Evolutionary conservation across 2,113 vertebrate genomes (phyloP).

Genomic region (Leucoraja erinaceus): DNA sequence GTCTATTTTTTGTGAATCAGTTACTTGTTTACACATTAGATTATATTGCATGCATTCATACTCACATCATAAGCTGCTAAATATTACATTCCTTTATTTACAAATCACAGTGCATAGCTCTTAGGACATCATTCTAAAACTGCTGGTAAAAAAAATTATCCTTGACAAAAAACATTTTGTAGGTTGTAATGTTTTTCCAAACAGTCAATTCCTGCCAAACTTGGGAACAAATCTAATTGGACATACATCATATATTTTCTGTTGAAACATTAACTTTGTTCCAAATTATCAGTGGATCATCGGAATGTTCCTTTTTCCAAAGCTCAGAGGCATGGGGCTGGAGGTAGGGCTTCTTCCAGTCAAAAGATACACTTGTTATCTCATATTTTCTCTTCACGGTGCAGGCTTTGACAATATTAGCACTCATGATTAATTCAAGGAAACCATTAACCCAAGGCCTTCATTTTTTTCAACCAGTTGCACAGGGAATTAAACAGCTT

Average conservation of each 20-base stretch:
- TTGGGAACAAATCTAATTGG: neutral
- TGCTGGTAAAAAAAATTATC: neutral
- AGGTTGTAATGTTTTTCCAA: neutral
- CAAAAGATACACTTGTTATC: neutral
- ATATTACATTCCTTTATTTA: neutral
- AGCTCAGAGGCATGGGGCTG: neutral
- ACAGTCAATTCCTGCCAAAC: neutral
- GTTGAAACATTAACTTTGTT: neutral
- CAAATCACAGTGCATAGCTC: neutral
- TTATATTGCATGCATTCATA: neutral
- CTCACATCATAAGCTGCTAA: neutral
- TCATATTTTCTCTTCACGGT: neutral
- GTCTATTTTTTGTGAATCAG: no score
- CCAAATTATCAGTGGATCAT: neutral
- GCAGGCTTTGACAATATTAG: slow-evolving; percentile 3
- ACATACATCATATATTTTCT: neutral
- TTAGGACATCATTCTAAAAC: neutral
- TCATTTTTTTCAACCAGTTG: neutral
- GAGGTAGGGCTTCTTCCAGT: neutral
- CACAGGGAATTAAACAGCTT: slow-evolving; percentile 24
- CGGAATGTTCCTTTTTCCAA: slow-evolving; percentile 9
- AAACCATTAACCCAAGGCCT: slow-evolving; percentile 11
- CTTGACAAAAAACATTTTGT: neutral
- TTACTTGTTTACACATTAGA: no score
- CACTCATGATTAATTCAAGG: slow-evolving; percentile 20